phyloP scores from a whole-genome alignment of 2,888 invertebrate species.

The Coelogynopora nodosa region DNA sequence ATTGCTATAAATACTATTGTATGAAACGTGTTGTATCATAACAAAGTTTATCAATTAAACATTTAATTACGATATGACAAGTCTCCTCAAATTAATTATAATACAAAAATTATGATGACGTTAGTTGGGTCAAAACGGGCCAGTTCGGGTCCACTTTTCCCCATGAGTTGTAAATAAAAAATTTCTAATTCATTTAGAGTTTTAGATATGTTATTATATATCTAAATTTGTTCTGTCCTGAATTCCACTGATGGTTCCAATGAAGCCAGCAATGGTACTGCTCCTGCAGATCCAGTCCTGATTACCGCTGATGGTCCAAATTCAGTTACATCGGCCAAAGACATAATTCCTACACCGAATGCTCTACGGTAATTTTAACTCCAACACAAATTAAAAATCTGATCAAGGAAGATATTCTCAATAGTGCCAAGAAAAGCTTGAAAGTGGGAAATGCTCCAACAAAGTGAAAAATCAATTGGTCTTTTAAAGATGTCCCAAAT shows the following conservation, averaged over 20 bases:
- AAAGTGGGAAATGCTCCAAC: not conserved
- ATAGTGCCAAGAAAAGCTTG: not conserved
- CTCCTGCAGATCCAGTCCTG: not conserved
- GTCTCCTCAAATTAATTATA: not conserved
- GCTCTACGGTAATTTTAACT: not conserved
- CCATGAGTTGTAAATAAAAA: not conserved
- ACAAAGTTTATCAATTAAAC: not conserved
- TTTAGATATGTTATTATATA: no score
- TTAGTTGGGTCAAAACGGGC: not conserved
- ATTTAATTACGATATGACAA: not conserved
- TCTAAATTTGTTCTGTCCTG: not conserved
- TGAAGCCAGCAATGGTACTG: not conserved
- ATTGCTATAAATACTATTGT: slow-evolving; percentile 16
- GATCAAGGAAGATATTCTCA: not conserved
- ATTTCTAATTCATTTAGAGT: not conserved
- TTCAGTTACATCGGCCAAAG: not conserved
- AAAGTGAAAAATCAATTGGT: not conserved
- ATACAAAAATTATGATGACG: not conserved
- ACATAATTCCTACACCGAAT: not conserved
- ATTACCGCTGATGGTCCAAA: not conserved
- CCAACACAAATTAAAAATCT: not conserved
- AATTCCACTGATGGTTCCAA: not conserved
- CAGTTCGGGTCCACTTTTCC: no score
- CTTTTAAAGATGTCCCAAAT: not conserved
- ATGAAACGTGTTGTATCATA: slow-evolving; percentile 8